Percentiles rank a stretch among this genome's conserved stretches.
phyloP scores from a whole-genome alignment of 2,797 vertebrate species.

The Channa striata region DNA sequence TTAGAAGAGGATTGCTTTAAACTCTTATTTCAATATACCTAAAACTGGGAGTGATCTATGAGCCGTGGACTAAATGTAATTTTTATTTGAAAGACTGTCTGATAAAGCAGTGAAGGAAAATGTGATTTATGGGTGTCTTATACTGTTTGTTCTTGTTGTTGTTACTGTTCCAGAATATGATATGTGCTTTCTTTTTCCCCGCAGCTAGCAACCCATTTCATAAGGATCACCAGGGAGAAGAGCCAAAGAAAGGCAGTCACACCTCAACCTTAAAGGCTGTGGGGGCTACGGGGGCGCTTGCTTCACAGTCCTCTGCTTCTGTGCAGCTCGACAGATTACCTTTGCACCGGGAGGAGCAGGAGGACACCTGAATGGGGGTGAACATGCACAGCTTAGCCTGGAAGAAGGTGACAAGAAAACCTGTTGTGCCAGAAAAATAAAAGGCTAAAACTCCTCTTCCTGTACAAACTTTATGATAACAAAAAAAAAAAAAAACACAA shows the following conservation, averaged over 20 bases:
- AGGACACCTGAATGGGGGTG: conserved; percentile 63
- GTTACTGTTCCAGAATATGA: conserved; percentile 41
- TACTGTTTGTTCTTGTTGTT: conserved; percentile 35
- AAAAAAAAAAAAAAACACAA: conserved; percentile 51
- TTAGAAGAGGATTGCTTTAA: conserved; percentile 68
- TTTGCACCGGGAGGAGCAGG: conserved; percentile 47
- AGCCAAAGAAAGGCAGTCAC: conserved; percentile 51
- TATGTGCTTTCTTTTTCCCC: conserved; percentile 29
- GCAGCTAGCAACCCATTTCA: conserved; percentile 75
- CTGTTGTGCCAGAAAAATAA: conserved; percentile 48
- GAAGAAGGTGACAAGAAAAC: conserved; percentile 34
- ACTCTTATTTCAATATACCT: conserved; percentile 71
- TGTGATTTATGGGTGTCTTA: conserved; percentile 44
- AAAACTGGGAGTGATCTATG: conserved; percentile 52
- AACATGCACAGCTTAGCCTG: conserved; percentile 32
- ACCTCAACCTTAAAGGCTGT: conserved; percentile 37
- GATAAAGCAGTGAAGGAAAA: conserved; percentile 40
- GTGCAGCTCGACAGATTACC: conserved; percentile 61
- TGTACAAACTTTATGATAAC: conserved; percentile 58
- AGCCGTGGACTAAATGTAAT: conserved; percentile 51
- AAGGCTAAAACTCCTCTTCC: conserved; percentile 50
- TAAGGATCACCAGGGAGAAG: conserved; percentile 69
- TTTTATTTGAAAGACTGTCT: conserved; percentile 43
- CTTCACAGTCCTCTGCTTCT: conserved; percentile 48
- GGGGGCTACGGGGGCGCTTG: conserved; percentile 34